Percentiles rank a stretch among this genome's conserved stretches.
Conservation (phyloP, 2,888 invertebrate species). For the Euplexia lucipara region DNA sequence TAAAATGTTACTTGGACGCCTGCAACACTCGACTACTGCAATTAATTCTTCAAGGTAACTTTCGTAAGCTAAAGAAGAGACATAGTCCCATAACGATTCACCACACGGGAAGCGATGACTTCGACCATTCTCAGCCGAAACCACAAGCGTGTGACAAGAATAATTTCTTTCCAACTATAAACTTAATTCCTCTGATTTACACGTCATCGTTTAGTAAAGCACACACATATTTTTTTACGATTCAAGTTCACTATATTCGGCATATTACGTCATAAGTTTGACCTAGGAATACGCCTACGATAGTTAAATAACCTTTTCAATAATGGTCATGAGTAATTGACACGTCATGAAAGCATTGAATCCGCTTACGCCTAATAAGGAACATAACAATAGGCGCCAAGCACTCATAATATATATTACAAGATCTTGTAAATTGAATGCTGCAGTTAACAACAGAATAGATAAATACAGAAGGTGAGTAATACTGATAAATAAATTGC, state of each 20-base stretch:
- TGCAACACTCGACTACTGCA: neutral
- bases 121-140: neutral
- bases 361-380: slow-evolving; percentile 60
- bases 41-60: neutral
- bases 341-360: slow-evolving; percentile 55
- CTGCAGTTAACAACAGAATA: slow-evolving; percentile 8
- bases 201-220: slow-evolving; percentile 1
- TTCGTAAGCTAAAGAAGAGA: neutral
- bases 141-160: slow-evolving; percentile 23
- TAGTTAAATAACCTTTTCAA: slow-evolving; percentile 53
- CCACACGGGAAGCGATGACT: slow-evolving; percentile 24
- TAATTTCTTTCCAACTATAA: slow-evolving; percentile 9
- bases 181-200: neutral
- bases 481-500: slow-evolving; percentile 16
- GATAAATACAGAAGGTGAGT: slow-evolving; percentile 18
- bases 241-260: slow-evolving; percentile 34
- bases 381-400: slow-evolving; percentile 60
- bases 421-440: slow-evolving; percentile 29
- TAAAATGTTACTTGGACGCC: neutral
- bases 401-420: slow-evolving; percentile 25
- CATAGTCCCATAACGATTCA: neutral
- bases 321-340: slow-evolving; percentile 63
- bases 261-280: slow-evolving; percentile 42
- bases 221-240: slow-evolving; percentile 18
- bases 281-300: slow-evolving; percentile 31